Percentiles rank a stretch among this genome's conserved stretches.
These are phyloP conservation scores for Microcebus ravelobensis DNA, from an alignment of 2,113 vertebrate genomes.

Conservation along the genomic window DNA sequence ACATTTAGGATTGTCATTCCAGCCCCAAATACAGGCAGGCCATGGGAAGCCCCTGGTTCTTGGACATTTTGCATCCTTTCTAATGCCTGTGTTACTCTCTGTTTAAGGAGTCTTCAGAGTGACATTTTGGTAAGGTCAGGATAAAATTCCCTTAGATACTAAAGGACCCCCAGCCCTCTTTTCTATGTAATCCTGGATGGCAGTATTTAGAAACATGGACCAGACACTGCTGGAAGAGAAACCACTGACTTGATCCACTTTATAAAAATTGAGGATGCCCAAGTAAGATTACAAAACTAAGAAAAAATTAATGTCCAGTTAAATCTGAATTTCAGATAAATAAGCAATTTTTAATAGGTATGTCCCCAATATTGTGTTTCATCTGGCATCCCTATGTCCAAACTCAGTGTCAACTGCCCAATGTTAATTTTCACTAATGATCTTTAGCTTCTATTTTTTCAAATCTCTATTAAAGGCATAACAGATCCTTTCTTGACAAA, in stretches of 20 bases:
- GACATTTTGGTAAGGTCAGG: neutral
- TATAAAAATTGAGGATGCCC: neutral
- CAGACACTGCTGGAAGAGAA: neutral
- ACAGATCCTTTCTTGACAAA: conserved; percentile 64
- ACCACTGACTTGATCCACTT: neutral
- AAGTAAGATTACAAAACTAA: neutral
- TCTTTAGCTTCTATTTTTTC: conserved; percentile 52
- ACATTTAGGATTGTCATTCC: neutral
- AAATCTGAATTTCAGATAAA: conserved; percentile 49
- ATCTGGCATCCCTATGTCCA: neutral
- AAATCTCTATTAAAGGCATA: conserved; percentile 69
- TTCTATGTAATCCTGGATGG: neutral
- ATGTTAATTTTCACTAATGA: conserved; percentile 34
- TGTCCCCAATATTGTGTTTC: neutral
- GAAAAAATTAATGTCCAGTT: neutral
- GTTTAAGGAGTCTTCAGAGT: neutral
- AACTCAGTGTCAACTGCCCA: neutral
- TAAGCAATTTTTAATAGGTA: neutral
- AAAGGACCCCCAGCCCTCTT: neutral
- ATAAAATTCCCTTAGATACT: neutral
- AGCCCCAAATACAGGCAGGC: neutral
- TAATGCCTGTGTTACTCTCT: neutral
- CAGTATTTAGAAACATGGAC: neutral
- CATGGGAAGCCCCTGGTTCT: neutral
- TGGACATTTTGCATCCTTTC: neutral